Percentiles rank a stretch among this genome's conserved stretches.
Evolutionary conservation across 2,113 vertebrate species (phyloP).

Genomic region (Semnornis frantzii): DNA sequence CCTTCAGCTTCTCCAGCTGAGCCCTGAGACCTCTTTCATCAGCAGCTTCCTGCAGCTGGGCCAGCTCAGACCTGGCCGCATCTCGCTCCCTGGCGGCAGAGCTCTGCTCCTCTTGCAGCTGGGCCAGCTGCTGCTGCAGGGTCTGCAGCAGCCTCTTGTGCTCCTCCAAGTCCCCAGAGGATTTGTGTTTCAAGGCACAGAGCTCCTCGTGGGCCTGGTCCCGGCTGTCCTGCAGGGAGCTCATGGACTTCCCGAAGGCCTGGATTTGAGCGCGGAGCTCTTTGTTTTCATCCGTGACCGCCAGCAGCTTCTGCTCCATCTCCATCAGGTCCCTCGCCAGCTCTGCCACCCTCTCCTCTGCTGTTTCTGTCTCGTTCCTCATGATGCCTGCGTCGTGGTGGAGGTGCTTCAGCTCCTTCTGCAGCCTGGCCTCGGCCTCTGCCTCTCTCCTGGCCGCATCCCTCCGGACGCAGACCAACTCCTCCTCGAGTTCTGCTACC

Average conservation of each 20-base stretch:
- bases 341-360: slow-evolving; percentile 94
- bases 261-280: slow-evolving; percentile 85
- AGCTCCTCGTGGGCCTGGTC: slow-evolving; percentile 82
- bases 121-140: slow-evolving; percentile 51
- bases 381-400: slow-evolving; percentile 91
- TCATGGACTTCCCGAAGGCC: slow-evolving; percentile 90
- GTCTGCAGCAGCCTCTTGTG: slow-evolving; percentile 20
- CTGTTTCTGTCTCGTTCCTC: slow-evolving; percentile 92
- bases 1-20: slow-evolving; percentile 61
- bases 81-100: slow-evolving; percentile 42
- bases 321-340: slow-evolving; percentile 89
- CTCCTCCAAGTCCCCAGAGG: slow-evolving; percentile 52
- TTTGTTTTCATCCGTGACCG: slow-evolving; percentile 81
- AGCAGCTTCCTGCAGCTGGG: slow-evolving; percentile 19
- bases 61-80: slow-evolving; percentile 7
- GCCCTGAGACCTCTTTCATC: slow-evolving; percentile 39
- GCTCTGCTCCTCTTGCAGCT: slow-evolving; percentile 45
- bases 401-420: slow-evolving; percentile 86
- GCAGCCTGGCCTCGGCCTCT: slow-evolving; percentile 73
- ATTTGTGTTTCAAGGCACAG: slow-evolving; percentile 60
- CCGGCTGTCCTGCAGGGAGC: slow-evolving; percentile 88
- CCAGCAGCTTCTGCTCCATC: slow-evolving; percentile 87
- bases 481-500: slow-evolving; percentile 69
- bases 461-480: slow-evolving; percentile 62
- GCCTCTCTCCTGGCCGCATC: slow-evolving; percentile 65